These are phyloP conservation scores for Hyles vespertilio DNA, from an alignment of 1,140 invertebrate species.

Conservation along the genomic window DNA sequence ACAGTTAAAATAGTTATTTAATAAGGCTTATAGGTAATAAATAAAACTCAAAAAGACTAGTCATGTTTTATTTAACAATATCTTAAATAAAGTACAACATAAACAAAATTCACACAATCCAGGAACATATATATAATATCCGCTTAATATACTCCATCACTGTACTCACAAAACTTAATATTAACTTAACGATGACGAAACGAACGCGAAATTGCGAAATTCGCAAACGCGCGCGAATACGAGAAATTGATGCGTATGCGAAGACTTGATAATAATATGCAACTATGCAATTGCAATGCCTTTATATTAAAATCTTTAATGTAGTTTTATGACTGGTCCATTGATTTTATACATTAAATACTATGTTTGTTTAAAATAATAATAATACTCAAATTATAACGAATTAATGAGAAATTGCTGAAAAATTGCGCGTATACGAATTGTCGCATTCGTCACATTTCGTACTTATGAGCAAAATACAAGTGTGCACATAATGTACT, in stretches of 20 bases:
- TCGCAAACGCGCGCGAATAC: no score
- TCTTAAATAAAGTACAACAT: background rate
- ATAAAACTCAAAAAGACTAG: constrained; percentile 1
- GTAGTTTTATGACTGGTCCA: background rate
- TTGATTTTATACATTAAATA: background rate
- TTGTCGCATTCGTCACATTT: no score
- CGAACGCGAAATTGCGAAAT: no score
- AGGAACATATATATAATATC: background rate
- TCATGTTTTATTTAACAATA: constrained; percentile 8
- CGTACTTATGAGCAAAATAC: no score
- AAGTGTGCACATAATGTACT: no score
- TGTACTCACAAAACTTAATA: background rate
- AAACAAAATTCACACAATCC: background rate
- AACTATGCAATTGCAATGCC: background rate
- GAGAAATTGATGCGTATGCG: background rate
- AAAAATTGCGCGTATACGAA: no score
- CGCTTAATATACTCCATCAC: background rate
- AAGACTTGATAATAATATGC: background rate
- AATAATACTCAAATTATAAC: background rate
- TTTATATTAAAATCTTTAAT: background rate
- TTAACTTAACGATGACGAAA: no score
- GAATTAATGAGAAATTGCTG: background rate
- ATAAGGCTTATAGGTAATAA: no score
- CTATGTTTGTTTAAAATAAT: background rate
- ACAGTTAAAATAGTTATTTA: no score